Base-by-base conservation (phyloP, 2,113 vertebrate species). In the Oenanthe oenanthe region DNA sequence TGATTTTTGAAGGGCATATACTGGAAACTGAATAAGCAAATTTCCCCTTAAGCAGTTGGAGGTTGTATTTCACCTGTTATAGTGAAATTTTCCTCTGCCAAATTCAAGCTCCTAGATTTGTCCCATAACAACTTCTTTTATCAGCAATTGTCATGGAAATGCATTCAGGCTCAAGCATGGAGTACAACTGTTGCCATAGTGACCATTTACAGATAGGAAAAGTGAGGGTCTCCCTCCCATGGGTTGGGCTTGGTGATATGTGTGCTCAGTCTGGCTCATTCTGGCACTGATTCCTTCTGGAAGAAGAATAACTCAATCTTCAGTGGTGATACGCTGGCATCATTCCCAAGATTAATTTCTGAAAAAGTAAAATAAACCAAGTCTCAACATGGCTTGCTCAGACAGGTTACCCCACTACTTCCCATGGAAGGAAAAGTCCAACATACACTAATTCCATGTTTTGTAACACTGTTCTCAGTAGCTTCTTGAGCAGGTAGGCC, bases 171-270 rank as follows among this genome's bases (percentile, higher is more conserved):
- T 48, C 43, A 40, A 58, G 43, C 2, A 4, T 48, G 63, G 29
- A n/a, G 13, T 48, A 40, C 77, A 32, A 7, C 34, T 48, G 53
- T 58, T 81, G 14, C 42, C 29, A 40, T 10, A 48, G 42, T 38
- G n/a, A 67, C n/a, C 42, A 48, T 58, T 58, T 58, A 58, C 42
- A 28, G 17, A 48, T 3, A 9, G 17, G 34, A 57, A 57, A 47
- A 48, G 28, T 3, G 10, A 38, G 21, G 17, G 8, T 40, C 10
- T 54, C 32, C 38, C 31, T 68, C 42, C 42, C 0, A 0, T 28
- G 21, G 51, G 22, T 40, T 0, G 0, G 28, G 26, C 8, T 38
- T 40, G 42, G 38, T 29, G 24, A 53, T 43, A 25, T 63, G 15
- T 31, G 25, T 65, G 38, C 40, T 19, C 25, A 36, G 32, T 19